Base-by-base conservation (phyloP, 2,113 vertebrate genomes). In the Amphiprion percula region DNA sequence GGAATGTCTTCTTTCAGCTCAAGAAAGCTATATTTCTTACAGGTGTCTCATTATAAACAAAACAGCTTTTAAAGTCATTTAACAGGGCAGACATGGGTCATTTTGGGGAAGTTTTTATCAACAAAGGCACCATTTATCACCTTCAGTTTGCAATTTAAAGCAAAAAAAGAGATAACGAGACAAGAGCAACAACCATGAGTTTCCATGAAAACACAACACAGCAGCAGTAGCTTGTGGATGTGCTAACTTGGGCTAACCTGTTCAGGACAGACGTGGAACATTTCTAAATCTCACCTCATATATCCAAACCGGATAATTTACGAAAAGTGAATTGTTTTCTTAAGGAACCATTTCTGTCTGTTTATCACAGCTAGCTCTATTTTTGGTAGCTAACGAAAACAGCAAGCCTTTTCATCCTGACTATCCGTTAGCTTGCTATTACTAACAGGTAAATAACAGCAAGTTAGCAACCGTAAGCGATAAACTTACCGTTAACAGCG, bases 191-290 rank as follows among this genome's bases (percentile, higher is more conserved):
- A 74, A 60, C 63, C 58, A 46, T 44, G 54, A 61, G 85, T 76
- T 88, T 37, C 67, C 64, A 90, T 70, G 73, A 87, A 86, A 80
- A 87, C 84, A 88, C 7, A 74, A 52, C 74, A 86, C 72, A 87
- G 39, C 53, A 21, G 62, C 77, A 67, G 74, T 5, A 74, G 84
- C 71, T 58, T 76, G 58, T 52, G 50, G 52, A 66, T 65, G 63
- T 53, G 53, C 70, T 85, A 68, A 68, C 26, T 26, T 23, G 30
- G 15, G 68, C 64, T 74, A 76, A 66, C 46, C 12, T 70, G 39
- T 19, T 37, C 17, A 47, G 39, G 58, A n/a, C 68, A 52, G 12
- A 5, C 49, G 6, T 28, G 15, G 8, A 7, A 16, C 17, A 68
- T 41, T 66, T 30, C 7, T 21, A 8, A 46, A 2, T 37, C 28